Percentiles rank a stretch among this genome's conserved stretches.
Evolutionary conservation across 1,140 invertebrate species (phyloP).

Genomic region (Musca domestica): DNA sequence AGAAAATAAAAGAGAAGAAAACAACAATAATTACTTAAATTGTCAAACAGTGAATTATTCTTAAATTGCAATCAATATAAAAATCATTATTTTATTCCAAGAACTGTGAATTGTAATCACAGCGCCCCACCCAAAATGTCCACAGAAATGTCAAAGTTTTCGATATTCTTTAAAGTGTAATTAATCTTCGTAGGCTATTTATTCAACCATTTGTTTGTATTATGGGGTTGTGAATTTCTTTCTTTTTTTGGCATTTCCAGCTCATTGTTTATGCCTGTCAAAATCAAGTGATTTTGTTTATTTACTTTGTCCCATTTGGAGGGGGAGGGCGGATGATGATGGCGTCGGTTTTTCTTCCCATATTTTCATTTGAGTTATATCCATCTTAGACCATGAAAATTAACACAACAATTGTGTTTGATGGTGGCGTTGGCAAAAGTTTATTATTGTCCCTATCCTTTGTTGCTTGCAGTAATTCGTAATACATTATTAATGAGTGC

Average conservation of each 20-base stretch:
- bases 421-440: neutral
- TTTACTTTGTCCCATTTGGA: neutral
- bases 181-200: slow-evolving; percentile 13
- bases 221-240: neutral
- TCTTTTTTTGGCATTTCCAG: neutral
- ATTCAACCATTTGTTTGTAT: neutral
- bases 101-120: neutral
- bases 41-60: neutral
- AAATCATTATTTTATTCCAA: neutral
- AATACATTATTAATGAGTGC: no score
- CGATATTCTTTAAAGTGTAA: slow-evolving; percentile 5
- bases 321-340: no score
- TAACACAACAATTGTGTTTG: slow-evolving; percentile 12
- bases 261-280: slow-evolving; percentile 15
- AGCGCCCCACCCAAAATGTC: neutral
- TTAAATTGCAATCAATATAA: neutral
- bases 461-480: neutral
- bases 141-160: no score
- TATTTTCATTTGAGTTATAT: neutral
- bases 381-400: neutral
- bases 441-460: neutral
- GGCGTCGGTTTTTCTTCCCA: no score
- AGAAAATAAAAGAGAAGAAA: neutral
- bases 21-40: slow-evolving; percentile 4
- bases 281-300: slow-evolving; percentile 4